phyloP scores from a whole-genome alignment of 30 jellyfish, hydroid and myxozoan species.

The Turritopsis dohrnii region DNA sequence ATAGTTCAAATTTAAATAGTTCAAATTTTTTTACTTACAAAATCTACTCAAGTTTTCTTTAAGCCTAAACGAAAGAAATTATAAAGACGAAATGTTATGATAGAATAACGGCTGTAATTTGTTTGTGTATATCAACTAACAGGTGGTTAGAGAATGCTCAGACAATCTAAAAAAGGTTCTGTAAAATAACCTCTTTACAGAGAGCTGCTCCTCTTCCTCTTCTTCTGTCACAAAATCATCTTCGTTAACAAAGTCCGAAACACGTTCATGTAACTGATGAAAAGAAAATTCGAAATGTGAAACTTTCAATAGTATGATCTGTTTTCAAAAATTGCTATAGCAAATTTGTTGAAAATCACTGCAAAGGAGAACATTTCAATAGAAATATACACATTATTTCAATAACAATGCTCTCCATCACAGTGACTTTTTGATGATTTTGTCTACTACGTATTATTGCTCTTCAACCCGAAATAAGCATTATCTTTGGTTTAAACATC shows the following conservation, averaged over 20 bases:
- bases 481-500: too few relatives aligned
- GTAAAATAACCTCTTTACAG: conserved; percentile 52
- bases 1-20: background rate
- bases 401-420: too few relatives aligned
- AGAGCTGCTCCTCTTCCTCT: conserved; percentile 66
- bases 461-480: too few relatives aligned
- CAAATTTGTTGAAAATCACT: background rate
- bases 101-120: background rate
- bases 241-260: conserved; percentile 69
- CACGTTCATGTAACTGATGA: conserved; percentile 64
- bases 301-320: background rate
- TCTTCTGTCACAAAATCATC: conserved; percentile 43
- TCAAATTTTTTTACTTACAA: conserved; percentile 41
- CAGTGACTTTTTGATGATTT: too few relatives aligned
- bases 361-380: background rate
- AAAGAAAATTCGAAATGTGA: background rate
- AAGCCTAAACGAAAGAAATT: conserved; percentile 30
- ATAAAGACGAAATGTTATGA: background rate
- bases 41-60: conserved; percentile 81
- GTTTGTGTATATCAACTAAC: background rate
- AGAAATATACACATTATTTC: too few relatives aligned
- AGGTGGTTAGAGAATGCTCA: too few relatives aligned
- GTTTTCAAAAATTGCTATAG: background rate
- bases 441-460: too few relatives aligned
- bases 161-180: too few relatives aligned